Evolutionary conservation across 2,888 invertebrate genomes (phyloP).

Genomic region (Napeogenes inachia): DNA sequence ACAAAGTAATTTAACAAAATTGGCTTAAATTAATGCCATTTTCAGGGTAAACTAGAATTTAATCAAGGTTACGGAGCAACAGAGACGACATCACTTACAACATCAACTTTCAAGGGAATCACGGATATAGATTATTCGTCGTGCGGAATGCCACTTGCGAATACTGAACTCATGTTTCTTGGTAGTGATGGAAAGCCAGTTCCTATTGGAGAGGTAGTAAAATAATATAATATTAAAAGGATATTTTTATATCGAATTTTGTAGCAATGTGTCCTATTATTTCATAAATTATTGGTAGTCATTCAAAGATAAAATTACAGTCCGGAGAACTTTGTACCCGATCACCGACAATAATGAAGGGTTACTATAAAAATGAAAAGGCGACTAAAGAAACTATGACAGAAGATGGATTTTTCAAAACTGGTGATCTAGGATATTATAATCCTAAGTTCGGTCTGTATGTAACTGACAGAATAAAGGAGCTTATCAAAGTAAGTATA

Average conservation of each 20-base stretch:
- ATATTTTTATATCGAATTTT: background rate
- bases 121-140: conserved; percentile 52
- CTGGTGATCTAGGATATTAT: conserved; percentile 84
- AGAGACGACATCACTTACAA: conserved; percentile 57
- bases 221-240: conserved; percentile 16
- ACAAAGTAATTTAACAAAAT: too few relatives aligned
- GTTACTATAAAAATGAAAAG: conserved; percentile 80
- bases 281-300: too few relatives aligned
- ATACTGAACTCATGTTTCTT: conserved; percentile 52
- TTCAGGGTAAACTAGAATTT: conserved; percentile 55
- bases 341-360: conserved; percentile 85
- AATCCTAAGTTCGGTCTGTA: conserved; percentile 81
- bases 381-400: conserved; percentile 82
- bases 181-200: conserved; percentile 53
- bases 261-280: too few relatives aligned
- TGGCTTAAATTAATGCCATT: background rate
- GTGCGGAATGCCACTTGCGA: conserved; percentile 56
- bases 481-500: conserved; percentile 82
- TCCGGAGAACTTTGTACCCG: conserved; percentile 85
- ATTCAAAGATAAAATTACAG: conserved; percentile 40
- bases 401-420: conserved; percentile 85
- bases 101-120: conserved; percentile 46
- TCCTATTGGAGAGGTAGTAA: conserved; percentile 54
- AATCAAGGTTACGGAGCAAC: conserved; percentile 69
- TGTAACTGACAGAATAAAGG: conserved; percentile 89